These are phyloP conservation scores for Balearica regulorum DNA, from an alignment of 2,797 vertebrate species.

Conservation along the genomic window DNA sequence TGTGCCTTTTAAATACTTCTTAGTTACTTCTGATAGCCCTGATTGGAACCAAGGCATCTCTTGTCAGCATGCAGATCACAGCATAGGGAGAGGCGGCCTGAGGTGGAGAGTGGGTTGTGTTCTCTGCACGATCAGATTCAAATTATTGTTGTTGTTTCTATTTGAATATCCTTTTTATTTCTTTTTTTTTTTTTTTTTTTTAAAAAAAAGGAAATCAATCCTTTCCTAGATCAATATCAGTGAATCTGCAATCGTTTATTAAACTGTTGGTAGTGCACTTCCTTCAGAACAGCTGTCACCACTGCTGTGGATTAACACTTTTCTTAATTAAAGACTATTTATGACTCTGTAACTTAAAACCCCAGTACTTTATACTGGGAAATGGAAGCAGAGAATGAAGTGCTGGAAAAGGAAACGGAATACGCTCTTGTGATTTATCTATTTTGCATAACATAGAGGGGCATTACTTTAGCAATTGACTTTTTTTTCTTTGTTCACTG, in stretches of 20 bases:
- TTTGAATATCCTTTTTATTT: neutral
- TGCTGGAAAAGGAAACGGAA: neutral
- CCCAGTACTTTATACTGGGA: neutral
- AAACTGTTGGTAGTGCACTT: neutral
- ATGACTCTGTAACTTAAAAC: neutral
- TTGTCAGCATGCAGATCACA: neutral
- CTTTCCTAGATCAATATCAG: neutral
- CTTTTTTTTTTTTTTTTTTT: no score
- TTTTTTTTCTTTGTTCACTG: neutral
- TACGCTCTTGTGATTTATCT: neutral
- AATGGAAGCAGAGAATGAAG: neutral
- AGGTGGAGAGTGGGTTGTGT: neutral
- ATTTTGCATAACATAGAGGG: neutral
- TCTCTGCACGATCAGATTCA: neutral
- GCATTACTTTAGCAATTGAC: neutral
- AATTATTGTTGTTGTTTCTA: neutral
- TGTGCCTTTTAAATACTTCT: neutral
- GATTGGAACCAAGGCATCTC: neutral
- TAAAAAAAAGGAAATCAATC: neutral
- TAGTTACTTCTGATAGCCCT: neutral
- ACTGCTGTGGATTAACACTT: neutral
- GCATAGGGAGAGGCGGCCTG: neutral
- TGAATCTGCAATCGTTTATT: neutral
- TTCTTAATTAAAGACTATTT: neutral
- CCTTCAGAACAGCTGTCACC: neutral